Conservation (phyloP, 2,113 vertebrate genomes). For the Calidris pygmaea region DNA sequence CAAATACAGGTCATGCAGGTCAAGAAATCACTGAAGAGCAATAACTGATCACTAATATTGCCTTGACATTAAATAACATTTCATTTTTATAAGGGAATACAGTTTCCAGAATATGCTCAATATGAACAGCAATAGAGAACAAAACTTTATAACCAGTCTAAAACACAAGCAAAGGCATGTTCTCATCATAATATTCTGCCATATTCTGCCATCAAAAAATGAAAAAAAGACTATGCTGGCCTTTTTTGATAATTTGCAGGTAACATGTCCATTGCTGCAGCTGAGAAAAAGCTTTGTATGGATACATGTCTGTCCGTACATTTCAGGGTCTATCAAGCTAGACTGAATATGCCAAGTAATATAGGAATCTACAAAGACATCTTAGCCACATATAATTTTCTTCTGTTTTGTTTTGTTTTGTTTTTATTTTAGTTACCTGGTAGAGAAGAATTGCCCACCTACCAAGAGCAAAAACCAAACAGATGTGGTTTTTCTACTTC, state of each 20-base stretch:
- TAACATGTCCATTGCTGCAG: fast-evolving
- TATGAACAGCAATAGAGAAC: not conserved
- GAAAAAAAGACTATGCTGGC: fast-evolving
- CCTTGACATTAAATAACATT: not conserved
- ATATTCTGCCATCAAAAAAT: not conserved
- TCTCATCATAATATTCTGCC: not conserved
- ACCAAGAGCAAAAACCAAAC: not conserved
- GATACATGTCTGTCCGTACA: fast-evolving
- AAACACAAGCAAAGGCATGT: not conserved
- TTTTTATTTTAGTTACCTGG: not conserved
- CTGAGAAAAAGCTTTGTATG: not conserved
- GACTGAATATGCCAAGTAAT: not conserved
- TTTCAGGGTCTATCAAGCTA: not conserved
- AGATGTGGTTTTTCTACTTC: not conserved
- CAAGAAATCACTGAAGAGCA: not conserved
- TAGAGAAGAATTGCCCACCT: not conserved
- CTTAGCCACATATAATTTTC: not conserved
- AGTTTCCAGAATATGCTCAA: not conserved
- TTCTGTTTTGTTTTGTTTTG: not conserved
- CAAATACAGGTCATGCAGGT: not conserved
- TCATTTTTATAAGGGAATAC: not conserved
- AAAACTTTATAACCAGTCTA: not conserved
- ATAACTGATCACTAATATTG: not conserved
- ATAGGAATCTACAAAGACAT: not conserved
- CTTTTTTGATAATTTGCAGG: not conserved